Evolutionary conservation across 2,113 vertebrate genomes (phyloP).

Genomic region (Silurus glanis): DNA sequence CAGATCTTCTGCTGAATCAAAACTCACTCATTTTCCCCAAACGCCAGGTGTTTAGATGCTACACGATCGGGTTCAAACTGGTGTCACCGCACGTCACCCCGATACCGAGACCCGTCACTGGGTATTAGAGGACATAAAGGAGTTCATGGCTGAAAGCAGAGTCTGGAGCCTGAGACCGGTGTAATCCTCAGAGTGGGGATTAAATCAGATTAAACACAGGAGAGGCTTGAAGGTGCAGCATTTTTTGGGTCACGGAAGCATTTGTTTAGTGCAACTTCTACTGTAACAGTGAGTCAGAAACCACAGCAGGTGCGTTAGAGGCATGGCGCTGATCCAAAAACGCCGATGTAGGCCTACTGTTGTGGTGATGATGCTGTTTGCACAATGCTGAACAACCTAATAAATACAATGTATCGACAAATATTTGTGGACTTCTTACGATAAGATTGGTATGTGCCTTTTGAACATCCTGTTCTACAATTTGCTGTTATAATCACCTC

Average conservation of each 20-base stretch:
- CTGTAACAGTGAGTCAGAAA: neutral
- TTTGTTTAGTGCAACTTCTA: neutral
- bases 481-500: no score
- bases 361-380: neutral
- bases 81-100: neutral
- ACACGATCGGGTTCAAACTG: neutral
- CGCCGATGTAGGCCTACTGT: neutral
- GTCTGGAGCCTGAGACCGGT: neutral
- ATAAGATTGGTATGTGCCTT: no score
- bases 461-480: no score
- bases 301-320: neutral
- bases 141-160: neutral
- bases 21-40: neutral
- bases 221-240: neutral
- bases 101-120: neutral
- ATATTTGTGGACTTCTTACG: no score
- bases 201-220: neutral
- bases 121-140: neutral
- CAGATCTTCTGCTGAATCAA: slow-evolving; percentile 14
- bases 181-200: neutral
- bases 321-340: neutral
- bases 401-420: no score
- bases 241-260: neutral
- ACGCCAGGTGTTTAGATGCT: neutral
- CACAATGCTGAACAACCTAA: neutral